A percentile compares a stretch with the other conserved stretches of the same genome.
These are phyloP conservation scores for Neuroterus valhalla DNA, from an alignment of 1,140 invertebrate species.

Conservation along the genomic window DNA sequence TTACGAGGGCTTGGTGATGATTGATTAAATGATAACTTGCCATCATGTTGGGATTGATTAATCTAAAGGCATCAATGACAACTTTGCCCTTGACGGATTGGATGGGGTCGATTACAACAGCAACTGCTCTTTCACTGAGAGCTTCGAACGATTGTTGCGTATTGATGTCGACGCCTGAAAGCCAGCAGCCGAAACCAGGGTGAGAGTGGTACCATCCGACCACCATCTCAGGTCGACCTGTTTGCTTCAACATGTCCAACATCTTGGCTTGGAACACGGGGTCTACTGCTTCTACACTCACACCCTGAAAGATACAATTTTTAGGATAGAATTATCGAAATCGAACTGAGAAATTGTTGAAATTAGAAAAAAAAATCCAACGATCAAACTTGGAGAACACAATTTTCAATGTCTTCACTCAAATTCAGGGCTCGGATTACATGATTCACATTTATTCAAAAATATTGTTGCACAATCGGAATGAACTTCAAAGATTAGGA, in stretches of 20 bases:
- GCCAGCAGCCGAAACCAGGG: conserved; percentile 99
- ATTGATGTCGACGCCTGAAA: conserved; percentile 99
- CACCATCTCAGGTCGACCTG: conserved; percentile 99
- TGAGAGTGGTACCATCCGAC: conserved; percentile 99
- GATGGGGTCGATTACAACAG: conserved; percentile 99
- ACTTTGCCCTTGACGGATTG: conserved; percentile 99
- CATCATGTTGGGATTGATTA: conserved; percentile 99
- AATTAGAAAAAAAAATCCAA: not conserved
- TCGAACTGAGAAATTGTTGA: conserved; percentile 21
- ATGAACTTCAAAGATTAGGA: too few relatives aligned
- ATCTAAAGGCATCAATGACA: conserved; percentile 94
- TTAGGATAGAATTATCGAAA: conserved; percentile 10
- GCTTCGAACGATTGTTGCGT: conserved; percentile 99
- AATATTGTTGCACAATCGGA: too few relatives aligned
- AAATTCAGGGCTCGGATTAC: too few relatives aligned
- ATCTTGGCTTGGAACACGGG: conserved; percentile 99
- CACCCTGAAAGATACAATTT: conserved; percentile 80
- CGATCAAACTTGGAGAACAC: too few relatives aligned
- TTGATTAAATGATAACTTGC: conserved; percentile 68
- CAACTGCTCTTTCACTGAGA: conserved; percentile 97
- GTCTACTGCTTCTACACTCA: conserved; percentile 99
- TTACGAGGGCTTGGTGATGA: too few relatives aligned
- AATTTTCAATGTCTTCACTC: not conserved
- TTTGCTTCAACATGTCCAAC: conserved; percentile 99
- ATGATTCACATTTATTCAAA: too few relatives aligned